Conservation (phyloP, 2,113 vertebrate genomes). For the Hucho hucho region DNA sequence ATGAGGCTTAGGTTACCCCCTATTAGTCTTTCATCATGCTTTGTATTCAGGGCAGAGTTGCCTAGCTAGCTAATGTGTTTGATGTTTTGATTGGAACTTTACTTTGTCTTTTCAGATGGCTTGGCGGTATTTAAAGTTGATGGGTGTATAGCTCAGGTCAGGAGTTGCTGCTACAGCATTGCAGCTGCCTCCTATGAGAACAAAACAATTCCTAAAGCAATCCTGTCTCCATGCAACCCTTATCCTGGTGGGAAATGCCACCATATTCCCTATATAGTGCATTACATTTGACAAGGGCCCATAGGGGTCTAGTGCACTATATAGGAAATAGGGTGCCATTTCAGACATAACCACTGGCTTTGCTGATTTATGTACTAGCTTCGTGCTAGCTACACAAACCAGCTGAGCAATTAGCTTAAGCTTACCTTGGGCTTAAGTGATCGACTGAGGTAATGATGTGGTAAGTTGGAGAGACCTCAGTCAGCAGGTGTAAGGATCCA, state of each 20-base stretch:
- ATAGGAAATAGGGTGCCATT: too few relatives aligned
- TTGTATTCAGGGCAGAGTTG: slow-evolving; percentile 12
- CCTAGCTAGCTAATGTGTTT: not conserved
- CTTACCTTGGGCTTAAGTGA: not conserved
- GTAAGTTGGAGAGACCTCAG: not conserved
- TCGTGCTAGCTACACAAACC: not conserved
- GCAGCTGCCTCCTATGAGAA: not conserved
- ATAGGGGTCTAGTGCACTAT: too few relatives aligned
- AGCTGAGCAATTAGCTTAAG: not conserved
- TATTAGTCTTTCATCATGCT: slow-evolving; percentile 14
- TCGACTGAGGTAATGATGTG: slow-evolving; percentile 7
- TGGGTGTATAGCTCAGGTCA: not conserved
- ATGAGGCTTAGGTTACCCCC: slow-evolving; percentile 8
- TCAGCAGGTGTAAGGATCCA: slow-evolving; percentile 1
- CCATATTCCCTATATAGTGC: too few relatives aligned
- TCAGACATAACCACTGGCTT: not conserved
- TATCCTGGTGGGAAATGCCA: too few relatives aligned
- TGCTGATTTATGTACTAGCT: not conserved
- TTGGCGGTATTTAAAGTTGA: not conserved
- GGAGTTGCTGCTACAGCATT: not conserved
- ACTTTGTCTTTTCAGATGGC: not conserved
- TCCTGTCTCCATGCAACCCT: not conserved
- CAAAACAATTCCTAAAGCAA: not conserved
- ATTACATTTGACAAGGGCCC: too few relatives aligned
- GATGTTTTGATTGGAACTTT: not conserved